Base-by-base conservation (phyloP, 2,113 vertebrate genomes). In the Ctenodactylus gundi region DNA sequence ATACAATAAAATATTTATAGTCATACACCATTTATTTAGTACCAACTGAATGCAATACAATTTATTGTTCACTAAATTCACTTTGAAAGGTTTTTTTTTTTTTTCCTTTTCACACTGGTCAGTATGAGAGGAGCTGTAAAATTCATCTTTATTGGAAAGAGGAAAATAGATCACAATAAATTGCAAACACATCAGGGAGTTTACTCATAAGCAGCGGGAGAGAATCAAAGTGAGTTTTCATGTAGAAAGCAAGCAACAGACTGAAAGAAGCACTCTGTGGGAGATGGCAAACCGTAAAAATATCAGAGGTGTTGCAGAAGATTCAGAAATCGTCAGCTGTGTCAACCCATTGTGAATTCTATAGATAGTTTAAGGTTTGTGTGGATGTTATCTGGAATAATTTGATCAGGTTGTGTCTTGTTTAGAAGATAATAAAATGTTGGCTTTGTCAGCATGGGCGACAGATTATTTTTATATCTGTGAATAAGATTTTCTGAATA, bases 141-240 rank as follows among this genome's bases (percentile, higher is more conserved):
- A 85, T 95, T 91, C 57, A 75, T 84, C 75, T 49, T 80, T 97
- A 96, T 94, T 90, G 94, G 64, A 93, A 94, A 86, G 58, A 89
- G 51, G 88, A 95, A 96, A 97, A 6, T 88, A 53, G 82, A 93
- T 87, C 14, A 64, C 96, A 95, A 96, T 94, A 96, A 93, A 96
- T 27, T 55, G 55, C 13, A 1, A 81, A 91, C 88, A 15, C 78
- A 60, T 93, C 95, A 92, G 87, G 83, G 72, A 95, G 46, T 97
- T 97, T 97, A 77, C 93, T 88, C 83, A 93, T 85, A 95, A 97
- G 85, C 93, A 97, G 90, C 53, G 94, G 93, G 78, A 93, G 92
- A 92, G 65, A 90, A 89, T 89, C 83, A 93, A 68, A 96, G 60
- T 29, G 73, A 80, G 93, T 93, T 97, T 97, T 97, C 12, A 23